Percentiles rank a stretch among this genome's conserved stretches.
Evolutionary conservation across 1,140 invertebrate species (phyloP).

Genomic region (Thalassaphorura encarpata): DNA sequence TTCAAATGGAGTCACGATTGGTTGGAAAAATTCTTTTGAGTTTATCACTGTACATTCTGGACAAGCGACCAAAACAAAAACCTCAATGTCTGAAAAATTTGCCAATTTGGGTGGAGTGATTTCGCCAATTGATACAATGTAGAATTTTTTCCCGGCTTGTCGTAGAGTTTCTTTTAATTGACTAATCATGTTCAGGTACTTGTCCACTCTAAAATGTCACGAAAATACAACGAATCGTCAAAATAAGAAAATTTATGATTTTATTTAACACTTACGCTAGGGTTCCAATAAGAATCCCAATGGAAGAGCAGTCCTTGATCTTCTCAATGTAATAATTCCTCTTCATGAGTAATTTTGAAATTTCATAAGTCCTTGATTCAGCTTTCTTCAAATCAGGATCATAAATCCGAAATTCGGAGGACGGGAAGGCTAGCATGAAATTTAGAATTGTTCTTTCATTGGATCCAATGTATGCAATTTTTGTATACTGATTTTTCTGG

Average conservation of each 20-base stretch:
- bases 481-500: constrained; percentile 28
- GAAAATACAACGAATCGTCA: too few relatives aligned
- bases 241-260: too few relatives aligned
- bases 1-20: constrained; percentile 85
- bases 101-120: constrained; percentile 84
- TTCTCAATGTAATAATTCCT: constrained; percentile 75
- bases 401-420: constrained; percentile 39
- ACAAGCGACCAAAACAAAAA: constrained; percentile 81
- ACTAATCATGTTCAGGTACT: constrained; percentile 66
- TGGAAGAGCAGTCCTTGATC: constrained; percentile 70
- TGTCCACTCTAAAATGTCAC: too few relatives aligned
- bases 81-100: constrained; percentile 73
- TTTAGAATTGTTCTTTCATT: constrained; percentile 43
- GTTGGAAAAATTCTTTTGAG: constrained; percentile 74
- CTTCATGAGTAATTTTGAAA: constrained; percentile 51
- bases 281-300: constrained; percentile 83
- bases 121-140: constrained; percentile 85
- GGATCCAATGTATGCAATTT: constrained; percentile 48
- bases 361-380: constrained; percentile 19
- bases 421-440: constrained; percentile 43
- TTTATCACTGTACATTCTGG: constrained; percentile 64
- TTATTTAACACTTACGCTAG: too few relatives aligned
- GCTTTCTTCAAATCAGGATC: constrained; percentile 34
- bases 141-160: constrained; percentile 67
- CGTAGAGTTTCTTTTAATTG: constrained; percentile 61